These are phyloP conservation scores for Stichopus chloronotus DNA, from an alignment of 35 echinoderm and acorn worm genomes.

Conservation along the genomic window DNA sequence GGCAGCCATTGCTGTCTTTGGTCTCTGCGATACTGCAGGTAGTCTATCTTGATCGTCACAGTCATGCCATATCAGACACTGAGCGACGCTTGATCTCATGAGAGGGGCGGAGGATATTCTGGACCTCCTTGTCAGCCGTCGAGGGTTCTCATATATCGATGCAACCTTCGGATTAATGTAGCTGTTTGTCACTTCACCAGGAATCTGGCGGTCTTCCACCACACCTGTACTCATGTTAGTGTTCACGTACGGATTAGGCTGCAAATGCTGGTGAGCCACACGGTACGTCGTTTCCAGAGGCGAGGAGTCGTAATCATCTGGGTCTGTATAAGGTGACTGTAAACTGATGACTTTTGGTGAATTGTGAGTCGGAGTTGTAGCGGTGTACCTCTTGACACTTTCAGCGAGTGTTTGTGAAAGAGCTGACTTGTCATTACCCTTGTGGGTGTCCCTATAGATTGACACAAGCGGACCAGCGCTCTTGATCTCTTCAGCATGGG, in stretches of 20 bases:
- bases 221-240: slow-evolving; percentile 96
- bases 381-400: slow-evolving; percentile 45
- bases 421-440: background rate
- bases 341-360: background rate
- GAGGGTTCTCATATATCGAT: slow-evolving; percentile 83
- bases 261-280: slow-evolving; percentile 76
- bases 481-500: slow-evolving; percentile 82
- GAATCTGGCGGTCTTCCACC: slow-evolving; percentile 44
- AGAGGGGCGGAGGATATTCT: slow-evolving; percentile 75
- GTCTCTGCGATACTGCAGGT: slow-evolving; percentile 41
- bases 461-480: slow-evolving; percentile 78
- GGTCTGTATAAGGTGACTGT: slow-evolving; percentile 54
- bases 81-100: slow-evolving; percentile 75
- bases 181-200: slow-evolving; percentile 62
- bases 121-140: slow-evolving; percentile 54
- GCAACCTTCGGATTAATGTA: slow-evolving; percentile 80
- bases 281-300: slow-evolving; percentile 82
- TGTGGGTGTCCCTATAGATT: slow-evolving; percentile 74
- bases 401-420: slow-evolving; percentile 64
- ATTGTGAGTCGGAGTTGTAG: background rate
- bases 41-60: slow-evolving; percentile 15
- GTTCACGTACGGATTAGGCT: slow-evolving; percentile 81
- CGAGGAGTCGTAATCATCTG: slow-evolving; percentile 49
- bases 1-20: slow-evolving; percentile 78
- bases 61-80: slow-evolving; percentile 84